Percentiles rank a stretch among this genome's conserved stretches.
These are phyloP conservation scores for Rhabdophis nuchalis DNA, from an alignment of 2,797 vertebrate species.

Conservation along the genomic window DNA sequence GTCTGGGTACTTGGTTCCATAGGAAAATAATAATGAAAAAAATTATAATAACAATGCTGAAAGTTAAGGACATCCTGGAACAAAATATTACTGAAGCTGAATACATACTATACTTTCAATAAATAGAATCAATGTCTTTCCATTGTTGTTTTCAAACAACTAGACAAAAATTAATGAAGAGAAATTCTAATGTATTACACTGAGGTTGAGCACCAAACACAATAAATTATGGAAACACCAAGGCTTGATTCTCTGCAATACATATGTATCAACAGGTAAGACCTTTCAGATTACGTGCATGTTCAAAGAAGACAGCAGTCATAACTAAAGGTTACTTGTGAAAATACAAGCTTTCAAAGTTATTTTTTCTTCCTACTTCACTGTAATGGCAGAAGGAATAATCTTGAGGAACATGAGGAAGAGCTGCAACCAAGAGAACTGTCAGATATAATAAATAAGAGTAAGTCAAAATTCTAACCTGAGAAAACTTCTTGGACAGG, in stretches of 20 bases:
- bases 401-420: background rate
- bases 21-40: slow-evolving; percentile 3
- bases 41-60: background rate
- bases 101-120: slow-evolving; percentile 23
- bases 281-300: background rate
- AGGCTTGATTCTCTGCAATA: background rate
- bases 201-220: too few species aligned
- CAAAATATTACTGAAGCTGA: slow-evolving; percentile 53
- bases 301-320: background rate
- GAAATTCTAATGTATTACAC: background rate
- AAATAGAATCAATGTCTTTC: slow-evolving; percentile 33
- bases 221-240: background rate
- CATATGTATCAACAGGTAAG: background rate
- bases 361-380: background rate
- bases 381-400: background rate
- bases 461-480: background rate
- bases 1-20: background rate
- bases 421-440: background rate
- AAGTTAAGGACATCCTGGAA: background rate
- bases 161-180: background rate
- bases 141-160: background rate
- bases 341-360: background rate
- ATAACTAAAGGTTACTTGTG: background rate
- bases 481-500: background rate
- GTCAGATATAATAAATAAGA: background rate